A percentile compares a stretch with the other conserved stretches of the same genome.
phyloP scores from a whole-genome alignment of 2,797 vertebrate species.

The Cheirogaleus major region DNA sequence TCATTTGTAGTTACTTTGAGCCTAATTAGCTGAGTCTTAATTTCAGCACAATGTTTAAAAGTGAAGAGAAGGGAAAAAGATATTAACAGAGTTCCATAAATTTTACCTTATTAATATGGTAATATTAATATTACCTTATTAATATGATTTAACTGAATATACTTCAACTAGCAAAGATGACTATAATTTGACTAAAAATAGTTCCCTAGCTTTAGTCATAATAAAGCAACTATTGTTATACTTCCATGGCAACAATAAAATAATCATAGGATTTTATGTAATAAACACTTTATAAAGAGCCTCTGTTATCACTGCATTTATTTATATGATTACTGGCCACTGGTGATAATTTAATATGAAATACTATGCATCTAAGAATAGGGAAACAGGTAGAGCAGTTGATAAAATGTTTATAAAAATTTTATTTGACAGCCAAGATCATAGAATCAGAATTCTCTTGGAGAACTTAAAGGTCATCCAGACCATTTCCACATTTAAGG shows the following conservation, averaged over 20 bases:
- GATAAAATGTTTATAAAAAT: not conserved
- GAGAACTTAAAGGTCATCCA: not conserved
- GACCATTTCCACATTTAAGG: not conserved
- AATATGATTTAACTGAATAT: slow-evolving; percentile 54
- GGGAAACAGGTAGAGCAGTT: not conserved
- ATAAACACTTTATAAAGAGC: slow-evolving; percentile 45
- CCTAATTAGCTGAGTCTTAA: slow-evolving; percentile 7
- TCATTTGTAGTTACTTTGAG: slow-evolving; percentile 19
- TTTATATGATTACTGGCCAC: slow-evolving; percentile 28
- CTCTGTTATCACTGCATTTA: not conserved
- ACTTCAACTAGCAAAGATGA: slow-evolving; percentile 65
- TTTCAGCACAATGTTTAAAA: slow-evolving; percentile 48
- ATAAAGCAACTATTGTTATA: slow-evolving; percentile 67
- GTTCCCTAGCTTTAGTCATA: slow-evolving; percentile 42
- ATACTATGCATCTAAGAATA: slow-evolving; percentile 24
- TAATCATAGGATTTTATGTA: slow-evolving; percentile 27
- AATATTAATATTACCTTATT: no score
- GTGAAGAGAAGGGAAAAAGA: not conserved
- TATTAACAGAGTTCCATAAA: not conserved
- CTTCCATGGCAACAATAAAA: slow-evolving; percentile 74
- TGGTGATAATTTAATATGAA: slow-evolving; percentile 13
- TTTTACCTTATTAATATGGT: slow-evolving; percentile 37
- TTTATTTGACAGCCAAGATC: not conserved
- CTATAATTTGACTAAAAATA: slow-evolving; percentile 71
- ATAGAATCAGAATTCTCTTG: not conserved